Conservation (phyloP, 1,140 invertebrate genomes). For the Drosophila truncata region DNA sequence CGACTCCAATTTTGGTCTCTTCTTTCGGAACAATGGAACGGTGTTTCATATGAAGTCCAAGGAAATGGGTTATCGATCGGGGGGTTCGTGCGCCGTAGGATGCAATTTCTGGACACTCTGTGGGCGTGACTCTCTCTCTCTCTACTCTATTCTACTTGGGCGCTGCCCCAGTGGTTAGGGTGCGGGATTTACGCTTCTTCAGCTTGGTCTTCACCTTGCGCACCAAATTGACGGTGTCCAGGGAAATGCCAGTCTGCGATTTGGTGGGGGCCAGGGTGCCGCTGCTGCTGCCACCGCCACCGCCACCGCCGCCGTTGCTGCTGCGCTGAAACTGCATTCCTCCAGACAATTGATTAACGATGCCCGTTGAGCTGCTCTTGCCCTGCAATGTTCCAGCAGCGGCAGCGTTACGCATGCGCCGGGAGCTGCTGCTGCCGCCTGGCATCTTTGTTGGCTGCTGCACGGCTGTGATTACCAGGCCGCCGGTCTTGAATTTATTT, state of each 20-base stretch:
- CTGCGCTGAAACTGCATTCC: slow-evolving; percentile 42
- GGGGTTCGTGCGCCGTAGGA: neutral
- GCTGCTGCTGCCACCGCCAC: slow-evolving; percentile 3
- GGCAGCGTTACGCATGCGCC: slow-evolving; percentile 49
- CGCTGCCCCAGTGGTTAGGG: slow-evolving; percentile 35
- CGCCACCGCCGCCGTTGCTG: neutral
- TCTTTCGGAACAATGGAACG: slow-evolving; percentile 1
- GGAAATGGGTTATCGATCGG: neutral
- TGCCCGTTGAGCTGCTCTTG: slow-evolving; percentile 24
- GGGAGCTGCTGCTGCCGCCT: slow-evolving; percentile 31
- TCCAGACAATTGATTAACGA: slow-evolving; percentile 9
- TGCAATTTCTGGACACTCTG: neutral
- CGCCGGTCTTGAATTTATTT: slow-evolving; percentile 87
- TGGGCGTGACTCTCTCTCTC: neutral
- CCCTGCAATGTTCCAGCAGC: slow-evolving; percentile 18
- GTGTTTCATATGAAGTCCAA: neutral
- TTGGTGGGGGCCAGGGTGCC: slow-evolving; percentile 35
- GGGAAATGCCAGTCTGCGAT: slow-evolving; percentile 37
- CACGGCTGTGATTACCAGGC: slow-evolving; percentile 87
- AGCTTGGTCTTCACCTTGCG: slow-evolving; percentile 81
- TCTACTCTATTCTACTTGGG: too few relatives aligned
- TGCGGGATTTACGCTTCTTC: slow-evolving; percentile 78
- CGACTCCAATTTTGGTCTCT: slow-evolving; percentile 41
- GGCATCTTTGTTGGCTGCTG: slow-evolving; percentile 48
- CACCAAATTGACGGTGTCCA: slow-evolving; percentile 68